A percentile compares a stretch with the other conserved stretches of the same genome.
These are phyloP conservation scores for Bathynomus jamesi DNA, from an alignment of 1,140 invertebrate species.

Conservation along the genomic window DNA sequence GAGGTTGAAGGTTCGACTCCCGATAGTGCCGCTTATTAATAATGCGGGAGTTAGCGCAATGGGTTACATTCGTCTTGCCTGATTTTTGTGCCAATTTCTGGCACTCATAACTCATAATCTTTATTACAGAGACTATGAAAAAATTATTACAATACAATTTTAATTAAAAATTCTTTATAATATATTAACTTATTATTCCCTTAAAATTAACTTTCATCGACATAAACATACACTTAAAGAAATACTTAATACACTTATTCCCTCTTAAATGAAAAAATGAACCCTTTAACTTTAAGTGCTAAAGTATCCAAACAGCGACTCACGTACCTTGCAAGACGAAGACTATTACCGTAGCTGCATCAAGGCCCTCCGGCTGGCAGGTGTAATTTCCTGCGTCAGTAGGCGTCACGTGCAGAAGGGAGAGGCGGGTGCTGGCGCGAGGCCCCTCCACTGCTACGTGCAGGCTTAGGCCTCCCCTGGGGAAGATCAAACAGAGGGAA, in stretches of 20 bases:
- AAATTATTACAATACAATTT: background rate
- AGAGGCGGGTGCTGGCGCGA: conserved; percentile 7
- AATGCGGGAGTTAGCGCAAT: too few species aligned
- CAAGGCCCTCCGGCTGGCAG: conserved; percentile 7
- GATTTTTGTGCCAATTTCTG: too few species aligned
- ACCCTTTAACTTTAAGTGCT: too few species aligned
- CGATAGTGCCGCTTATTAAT: too few species aligned
- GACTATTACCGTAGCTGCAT: conserved; percentile 4
- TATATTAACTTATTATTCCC: background rate
- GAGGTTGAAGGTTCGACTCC: too few species aligned
- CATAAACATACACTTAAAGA: background rate
- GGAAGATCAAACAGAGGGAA: too few species aligned
- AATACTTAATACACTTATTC: background rate
- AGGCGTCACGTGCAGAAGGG: conserved; percentile 13
- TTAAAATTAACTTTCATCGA: background rate
- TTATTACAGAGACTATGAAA: too few species aligned
- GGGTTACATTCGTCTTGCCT: too few species aligned
- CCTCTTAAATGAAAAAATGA: background rate
- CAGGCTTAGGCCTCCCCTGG: conserved; percentile 12
- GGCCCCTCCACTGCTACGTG: conserved; percentile 12
- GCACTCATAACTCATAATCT: too few species aligned
- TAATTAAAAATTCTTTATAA: background rate
- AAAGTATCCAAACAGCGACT: too few species aligned
- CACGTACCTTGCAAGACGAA: conserved; percentile 16
- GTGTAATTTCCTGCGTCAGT: conserved; percentile 18